These are phyloP conservation scores for Tribolium freemani DNA, from an alignment of 2,888 invertebrate species.

Conservation along the genomic window DNA sequence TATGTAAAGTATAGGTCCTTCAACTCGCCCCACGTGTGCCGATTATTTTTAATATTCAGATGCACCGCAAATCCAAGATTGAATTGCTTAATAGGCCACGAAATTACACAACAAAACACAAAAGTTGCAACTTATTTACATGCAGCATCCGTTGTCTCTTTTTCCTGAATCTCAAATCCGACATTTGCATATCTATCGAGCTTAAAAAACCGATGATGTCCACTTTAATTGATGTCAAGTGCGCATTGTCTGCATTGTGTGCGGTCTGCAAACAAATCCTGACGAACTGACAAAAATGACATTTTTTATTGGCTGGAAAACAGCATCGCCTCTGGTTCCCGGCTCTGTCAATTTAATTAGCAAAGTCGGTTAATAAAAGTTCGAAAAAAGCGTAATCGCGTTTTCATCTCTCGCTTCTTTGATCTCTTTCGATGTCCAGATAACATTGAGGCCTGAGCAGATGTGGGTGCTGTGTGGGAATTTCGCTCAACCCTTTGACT, in stretches of 20 bases:
- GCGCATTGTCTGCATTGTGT: constrained; percentile 40
- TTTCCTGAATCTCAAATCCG: constrained; percentile 37
- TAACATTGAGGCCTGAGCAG: constrained; percentile 49
- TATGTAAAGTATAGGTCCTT: constrained; percentile 26
- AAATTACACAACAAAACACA: constrained; percentile 30
- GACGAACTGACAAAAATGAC: background rate
- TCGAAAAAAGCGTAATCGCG: constrained; percentile 24
- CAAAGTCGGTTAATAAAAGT: constrained; percentile 10
- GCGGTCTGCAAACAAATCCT: constrained; percentile 37
- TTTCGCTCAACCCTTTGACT: constrained; percentile 56
- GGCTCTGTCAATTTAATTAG: background rate
- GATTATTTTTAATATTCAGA: constrained; percentile 31
- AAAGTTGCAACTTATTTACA: constrained; percentile 35
- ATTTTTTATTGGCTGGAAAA: background rate
- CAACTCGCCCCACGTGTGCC: constrained; percentile 25
- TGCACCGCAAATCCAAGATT: constrained; percentile 18
- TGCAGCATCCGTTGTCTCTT: constrained; percentile 44
- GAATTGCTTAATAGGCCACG: constrained; percentile 37
- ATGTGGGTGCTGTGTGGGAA: constrained; percentile 60
- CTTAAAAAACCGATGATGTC: constrained; percentile 54
- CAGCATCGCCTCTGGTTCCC: background rate
- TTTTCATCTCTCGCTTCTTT: constrained; percentile 33
- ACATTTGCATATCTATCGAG: constrained; percentile 43
- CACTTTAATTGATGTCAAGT: constrained; percentile 58
- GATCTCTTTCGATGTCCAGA: constrained; percentile 45